Evolutionary conservation across 2,888 invertebrate species (phyloP), one percentile per base, ranked within the genome.

Genomic region (Polylopha cassiicola): DNA sequence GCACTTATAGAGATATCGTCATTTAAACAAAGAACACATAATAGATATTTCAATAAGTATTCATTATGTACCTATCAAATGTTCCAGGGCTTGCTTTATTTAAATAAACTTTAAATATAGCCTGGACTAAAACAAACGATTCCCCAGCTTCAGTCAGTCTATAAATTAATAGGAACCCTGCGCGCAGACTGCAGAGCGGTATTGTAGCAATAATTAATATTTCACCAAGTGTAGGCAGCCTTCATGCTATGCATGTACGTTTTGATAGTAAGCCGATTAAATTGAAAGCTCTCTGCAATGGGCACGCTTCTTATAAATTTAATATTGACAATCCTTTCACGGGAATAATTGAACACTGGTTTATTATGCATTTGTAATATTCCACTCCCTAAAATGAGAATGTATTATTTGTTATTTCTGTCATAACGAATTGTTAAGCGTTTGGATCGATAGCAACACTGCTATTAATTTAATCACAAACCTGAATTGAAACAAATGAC

Each of bases 81-180:
- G n/a, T n/a, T n/a, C n/a, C n/a, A n/a, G n/a, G n/a, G n/a, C n/a
- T n/a, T n/a, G n/a, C n/a, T n/a, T 15, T 7, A 22, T 17, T 22
- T 15, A 26, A 31, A 42, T 34, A 27, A 33, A 27, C 27, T 32
- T 24, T 31, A 60, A 61, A 58, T 52, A 57, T 58, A 62, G 65
- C 55, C 55, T 13, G 51, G 48, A 55, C n/a, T n/a, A n/a, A n/a
- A n/a, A n/a, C n/a, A 34, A 17, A 13, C 17, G 13, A 32, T 15
- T 57, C 54, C 45, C 48, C 48, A 53, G 53, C 47, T 54, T 50
- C 44, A 50, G 61, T 61, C 62, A 64, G 55, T 48, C 59, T 52
- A 66, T 70, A 68, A 66, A 70, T 69, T 71, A 68, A 65, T 63
- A 59, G 58, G 55, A 51, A 53, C 56, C 20, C 21, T 21, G 29